Conservation (phyloP, 2,888 invertebrate species). For the Cataglyphis albicans region DNA sequence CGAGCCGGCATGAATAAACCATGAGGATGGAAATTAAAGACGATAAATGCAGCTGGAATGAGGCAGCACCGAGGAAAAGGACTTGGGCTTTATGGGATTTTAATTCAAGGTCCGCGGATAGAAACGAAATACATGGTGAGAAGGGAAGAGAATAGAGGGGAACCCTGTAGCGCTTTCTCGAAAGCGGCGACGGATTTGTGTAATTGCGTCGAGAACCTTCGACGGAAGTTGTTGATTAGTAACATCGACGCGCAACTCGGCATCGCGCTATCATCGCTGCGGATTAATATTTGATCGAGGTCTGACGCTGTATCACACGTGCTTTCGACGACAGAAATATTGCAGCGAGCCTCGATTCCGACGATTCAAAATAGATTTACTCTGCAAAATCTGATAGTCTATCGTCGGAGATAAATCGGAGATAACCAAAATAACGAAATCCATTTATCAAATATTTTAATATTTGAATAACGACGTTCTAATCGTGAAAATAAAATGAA, state of each 20-base stretch:
- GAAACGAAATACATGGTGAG: constrained; percentile 58
- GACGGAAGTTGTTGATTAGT: constrained; percentile 24
- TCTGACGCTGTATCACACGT: neutral
- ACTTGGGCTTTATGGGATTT: constrained; percentile 81
- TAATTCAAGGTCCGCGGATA: constrained; percentile 78
- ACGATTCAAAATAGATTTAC: constrained; percentile 19
- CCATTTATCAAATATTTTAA: constrained; percentile 18
- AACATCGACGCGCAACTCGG: constrained; percentile 7
- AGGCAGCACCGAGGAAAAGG: constrained; percentile 78
- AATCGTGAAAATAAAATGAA: neutral
- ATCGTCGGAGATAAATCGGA: neutral
- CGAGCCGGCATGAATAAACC: constrained; percentile 81
- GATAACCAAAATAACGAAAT: neutral
- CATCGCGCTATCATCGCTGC: neutral
- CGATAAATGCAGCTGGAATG: constrained; percentile 83
- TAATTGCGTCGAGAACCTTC: constrained; percentile 25
- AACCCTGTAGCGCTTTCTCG: constrained; percentile 4
- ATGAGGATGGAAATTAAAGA: constrained; percentile 85
- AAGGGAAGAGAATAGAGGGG: neutral
- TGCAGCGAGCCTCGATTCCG: constrained; percentile 2
- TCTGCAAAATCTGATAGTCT: constrained; percentile 12
- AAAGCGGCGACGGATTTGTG: neutral
- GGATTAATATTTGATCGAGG: constrained; percentile 34
- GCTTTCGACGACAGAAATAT: constrained; percentile 24
- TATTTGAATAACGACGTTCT: no score